Evolutionary conservation across 2,797 vertebrate genomes (phyloP), one percentile per base, ranked within the genome.

Genomic region (Allobates femoralis): DNA sequence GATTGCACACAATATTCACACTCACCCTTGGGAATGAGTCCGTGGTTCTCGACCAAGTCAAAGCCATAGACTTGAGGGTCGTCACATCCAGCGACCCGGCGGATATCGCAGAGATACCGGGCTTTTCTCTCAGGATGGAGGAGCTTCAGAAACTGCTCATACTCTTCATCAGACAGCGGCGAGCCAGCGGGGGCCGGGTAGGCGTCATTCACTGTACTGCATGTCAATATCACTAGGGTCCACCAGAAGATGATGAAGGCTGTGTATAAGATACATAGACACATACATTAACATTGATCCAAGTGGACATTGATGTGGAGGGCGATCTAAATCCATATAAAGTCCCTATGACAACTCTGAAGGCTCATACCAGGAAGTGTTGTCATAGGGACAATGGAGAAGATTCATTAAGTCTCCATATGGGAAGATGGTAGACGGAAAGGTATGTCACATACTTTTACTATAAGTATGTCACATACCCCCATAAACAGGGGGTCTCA

Each of bases 31-130:
- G 79, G 79, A 11, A 81, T 55, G 1, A 19, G 62, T 50, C 79
- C 79, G 18, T 69, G 79, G 46, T 67, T 81, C 46, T 81, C 79
- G 4, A 28, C 28, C 41, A 67, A 51, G 64, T 81, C 79, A 21
- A 14, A 30, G 26, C 41, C 60, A n/a, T 12, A 28, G 28, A 81
- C 28, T 12, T 21, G 62, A 5, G 79, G 46, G 16, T 81, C 62
- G 14, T 69, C 18, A 28, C 79, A 81, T 16, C 79, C 79, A 21
- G 46, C 53, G 37, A 0, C 18, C 0, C 19, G n/a, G 15, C 79
- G 79, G 50, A 81, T 53, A 3, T 69, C 5, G 50, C 79, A 81
- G 10, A 69, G 21, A 3, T 53, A 1, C 26, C 53, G 18, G 28
- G 62, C 62, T 69, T 53, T 81, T 16, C n/a, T 51, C 16, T 81